Evolutionary conservation across 2,797 vertebrate genomes (phyloP), one percentile per base, ranked within the genome.

Genomic region (Falco berigora): DNA sequence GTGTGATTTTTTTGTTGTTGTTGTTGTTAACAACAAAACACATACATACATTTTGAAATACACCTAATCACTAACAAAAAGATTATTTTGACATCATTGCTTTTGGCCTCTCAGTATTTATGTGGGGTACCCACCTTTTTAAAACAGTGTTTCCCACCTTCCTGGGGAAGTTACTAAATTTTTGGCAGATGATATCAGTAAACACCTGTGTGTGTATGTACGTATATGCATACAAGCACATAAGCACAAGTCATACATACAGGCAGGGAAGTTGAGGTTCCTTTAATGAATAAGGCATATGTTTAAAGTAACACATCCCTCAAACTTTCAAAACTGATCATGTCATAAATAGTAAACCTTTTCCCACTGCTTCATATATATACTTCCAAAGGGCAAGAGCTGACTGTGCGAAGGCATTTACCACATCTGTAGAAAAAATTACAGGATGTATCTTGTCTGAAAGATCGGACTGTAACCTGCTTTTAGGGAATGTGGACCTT

Each of bases 171-270:
- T 18, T 46, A n/a, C 17, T 67, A 63, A 62, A 7, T 36, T 3
- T 47, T 79, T 32, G 52, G 63, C 55, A 28, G 63, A 38, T 8
- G 19, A 0, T 2, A 64, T 21, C 58, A 68, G 14, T 7, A 52
- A 62, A 59, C 1, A 17, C 13, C 15, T 59, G 25, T 32, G 25
- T 16, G 4, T 21, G 14, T 25, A 49, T 5, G 0, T 10, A 47
- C 3, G 14, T 19, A 24, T 12, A 36, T 1, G 4, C 24, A 58
- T 5, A 55, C 14, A 32, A 8, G n/a, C 10, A 59, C n/a, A 15
- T 11, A 25, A 36, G 36, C 12, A 38, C 19, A 59, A 36, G 10
- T 28, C 58, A 22, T 5, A 23, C 10, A 30, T 14, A 30, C 6
- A 44, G n/a, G 10, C 18, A 91, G 36, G 38, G 50, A 75, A 62